Conservation (phyloP, 2,797 vertebrate genomes). For the Leucoraja ocellata region DNA sequence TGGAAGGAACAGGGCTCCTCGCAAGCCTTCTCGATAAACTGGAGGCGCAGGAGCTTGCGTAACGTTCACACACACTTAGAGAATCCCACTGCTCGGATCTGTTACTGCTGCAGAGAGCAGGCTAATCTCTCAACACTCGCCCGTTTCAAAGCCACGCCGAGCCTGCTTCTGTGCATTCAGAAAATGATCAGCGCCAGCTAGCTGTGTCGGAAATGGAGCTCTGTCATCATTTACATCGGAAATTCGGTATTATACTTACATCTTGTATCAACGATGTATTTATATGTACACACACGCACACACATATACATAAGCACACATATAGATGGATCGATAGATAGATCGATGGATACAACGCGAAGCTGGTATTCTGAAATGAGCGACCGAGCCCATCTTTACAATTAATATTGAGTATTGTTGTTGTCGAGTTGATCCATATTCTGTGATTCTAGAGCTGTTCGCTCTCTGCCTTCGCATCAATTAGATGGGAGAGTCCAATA, state of each 20-base stretch:
- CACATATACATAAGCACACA: neutral
- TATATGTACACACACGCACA: neutral
- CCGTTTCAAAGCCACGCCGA: slow-evolving; percentile 16
- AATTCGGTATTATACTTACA: neutral
- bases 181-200: slow-evolving; percentile 11
- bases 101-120: slow-evolving; percentile 31
- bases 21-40: slow-evolving; percentile 16
- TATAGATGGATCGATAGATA: no score
- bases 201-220: neutral
- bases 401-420: neutral
- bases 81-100: slow-evolving; percentile 36
- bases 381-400: neutral
- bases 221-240: slow-evolving; percentile 21
- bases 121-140: slow-evolving; percentile 32
- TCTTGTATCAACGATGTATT: neutral
- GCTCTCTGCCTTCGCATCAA: neutral
- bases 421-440: neutral
- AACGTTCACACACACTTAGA: slow-evolving; percentile 25
- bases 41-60: slow-evolving; percentile 35
- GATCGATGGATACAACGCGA: neutral
- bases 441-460: neutral
- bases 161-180: slow-evolving; percentile 17
- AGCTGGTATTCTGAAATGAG: neutral
- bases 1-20: slow-evolving; percentile 8
- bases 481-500: neutral